Evolutionary conservation across 2,888 invertebrate genomes (phyloP).

Genomic region (Abrostola triplasia): DNA sequence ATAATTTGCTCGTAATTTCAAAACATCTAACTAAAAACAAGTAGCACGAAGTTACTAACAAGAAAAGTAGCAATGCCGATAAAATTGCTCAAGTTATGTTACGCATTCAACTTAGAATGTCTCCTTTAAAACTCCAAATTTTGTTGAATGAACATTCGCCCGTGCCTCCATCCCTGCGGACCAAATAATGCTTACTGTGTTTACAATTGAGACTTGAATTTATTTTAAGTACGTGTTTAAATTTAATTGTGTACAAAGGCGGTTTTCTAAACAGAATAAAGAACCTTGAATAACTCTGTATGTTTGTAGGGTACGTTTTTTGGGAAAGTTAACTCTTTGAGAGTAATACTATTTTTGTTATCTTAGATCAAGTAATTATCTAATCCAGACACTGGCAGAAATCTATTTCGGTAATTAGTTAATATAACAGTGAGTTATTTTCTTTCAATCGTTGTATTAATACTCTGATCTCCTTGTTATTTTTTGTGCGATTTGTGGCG

Average conservation of each 20-base stretch:
- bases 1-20: conserved; percentile 22
- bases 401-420: no score
- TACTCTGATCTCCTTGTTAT: no score
- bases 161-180: conserved; percentile 20
- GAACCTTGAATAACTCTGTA: conserved; percentile 16
- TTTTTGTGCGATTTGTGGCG: no score
- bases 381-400: no score
- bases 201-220: conserved; percentile 37
- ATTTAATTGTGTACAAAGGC: conserved; percentile 35
- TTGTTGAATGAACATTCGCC: conserved; percentile 40
- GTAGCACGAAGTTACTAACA: conserved; percentile 32
- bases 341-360: no score
- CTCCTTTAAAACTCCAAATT: conserved; percentile 41
- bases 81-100: conserved; percentile 52
- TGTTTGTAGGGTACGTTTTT: not conserved
- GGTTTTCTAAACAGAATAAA: conserved; percentile 11
- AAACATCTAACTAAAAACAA: conserved; percentile 20
- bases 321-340: not conserved
- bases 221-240: conserved; percentile 31
- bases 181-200: conserved; percentile 45
- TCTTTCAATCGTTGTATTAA: no score
- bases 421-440: no score
- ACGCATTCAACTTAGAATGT: conserved; percentile 47
- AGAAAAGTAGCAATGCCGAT: conserved; percentile 49
- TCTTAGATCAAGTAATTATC: no score